phyloP scores from a whole-genome alignment of 2,113 vertebrate genomes.

The Ornithorhynchus anatinus region DNA sequence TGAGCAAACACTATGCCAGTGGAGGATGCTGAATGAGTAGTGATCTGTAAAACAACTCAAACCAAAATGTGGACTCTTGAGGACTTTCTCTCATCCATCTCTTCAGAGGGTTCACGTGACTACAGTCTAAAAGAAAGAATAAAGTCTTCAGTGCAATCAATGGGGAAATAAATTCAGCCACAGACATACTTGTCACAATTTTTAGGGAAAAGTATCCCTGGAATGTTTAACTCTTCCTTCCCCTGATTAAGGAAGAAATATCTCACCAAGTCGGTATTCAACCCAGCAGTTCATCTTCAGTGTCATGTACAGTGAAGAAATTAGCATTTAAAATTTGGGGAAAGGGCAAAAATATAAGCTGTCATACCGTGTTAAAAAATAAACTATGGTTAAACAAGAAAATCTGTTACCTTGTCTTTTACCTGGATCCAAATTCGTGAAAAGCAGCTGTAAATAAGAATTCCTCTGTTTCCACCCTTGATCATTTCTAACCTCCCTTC shows the following conservation, averaged over 20 bases:
- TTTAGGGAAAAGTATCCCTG: neutral
- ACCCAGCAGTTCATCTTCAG: neutral
- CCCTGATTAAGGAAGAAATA: fast-evolving
- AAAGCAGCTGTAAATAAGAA: too few species aligned
- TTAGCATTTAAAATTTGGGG: too few species aligned
- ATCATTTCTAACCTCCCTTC: too few species aligned
- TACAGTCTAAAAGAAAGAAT: slow-evolving; percentile 33
- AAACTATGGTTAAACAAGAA: slow-evolving; percentile 21
- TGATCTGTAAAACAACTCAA: slow-evolving; percentile 7
- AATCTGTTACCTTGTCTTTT: slow-evolving; percentile 12
- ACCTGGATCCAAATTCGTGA: too few species aligned
- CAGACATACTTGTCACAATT: neutral
- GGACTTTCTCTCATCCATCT: slow-evolving; percentile 19
- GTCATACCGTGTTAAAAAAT: neutral
- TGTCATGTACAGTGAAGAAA: neutral
- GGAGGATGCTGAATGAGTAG: slow-evolving; percentile 2
- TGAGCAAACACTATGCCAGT: neutral
- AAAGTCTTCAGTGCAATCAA: neutral
- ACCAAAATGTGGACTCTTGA: slow-evolving; percentile 8
- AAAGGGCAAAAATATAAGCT: neutral
- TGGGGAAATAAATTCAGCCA: neutral
- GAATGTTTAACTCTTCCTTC: neutral
- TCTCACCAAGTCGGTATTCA: neutral
- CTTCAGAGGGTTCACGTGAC: slow-evolving; percentile 31
- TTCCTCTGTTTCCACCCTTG: too few species aligned